phyloP scores from a whole-genome alignment of 1,140 invertebrate genomes.

The Temnothorax nylanderi region DNA sequence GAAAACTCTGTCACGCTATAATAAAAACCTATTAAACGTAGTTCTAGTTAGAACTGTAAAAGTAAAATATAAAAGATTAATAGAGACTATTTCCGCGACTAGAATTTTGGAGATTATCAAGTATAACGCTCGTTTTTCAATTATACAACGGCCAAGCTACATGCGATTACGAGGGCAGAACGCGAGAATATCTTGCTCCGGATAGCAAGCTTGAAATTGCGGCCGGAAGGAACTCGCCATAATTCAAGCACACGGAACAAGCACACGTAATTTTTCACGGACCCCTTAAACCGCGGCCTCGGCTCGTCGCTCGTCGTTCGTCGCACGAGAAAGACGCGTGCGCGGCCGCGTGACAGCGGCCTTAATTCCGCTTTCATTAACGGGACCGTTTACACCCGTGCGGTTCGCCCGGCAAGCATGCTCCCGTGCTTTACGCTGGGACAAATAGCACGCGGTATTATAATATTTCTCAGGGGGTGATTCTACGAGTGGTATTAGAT shows the following conservation, averaged over 20 bases:
- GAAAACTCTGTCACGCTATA: neutral
- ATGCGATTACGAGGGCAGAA: constrained; percentile 3
- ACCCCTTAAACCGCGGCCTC: constrained; percentile 8
- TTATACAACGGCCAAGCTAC: constrained; percentile 17
- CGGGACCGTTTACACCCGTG: constrained; percentile 39
- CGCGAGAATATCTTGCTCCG: constrained; percentile 17
- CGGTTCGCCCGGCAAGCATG: constrained; percentile 1
- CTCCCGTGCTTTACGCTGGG: constrained; percentile 20
- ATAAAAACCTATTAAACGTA: neutral
- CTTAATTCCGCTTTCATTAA: constrained; percentile 61
- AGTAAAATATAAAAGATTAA: neutral
- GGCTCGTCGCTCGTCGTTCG: neutral
- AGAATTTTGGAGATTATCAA: neutral
- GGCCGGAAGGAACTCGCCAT: constrained; percentile 10
- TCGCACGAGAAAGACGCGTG: constrained; percentile 8
- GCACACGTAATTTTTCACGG: constrained; percentile 44
- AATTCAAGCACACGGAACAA: constrained; percentile 13
- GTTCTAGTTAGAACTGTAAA: neutral
- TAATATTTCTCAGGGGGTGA: constrained; percentile 69
- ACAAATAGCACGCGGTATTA: constrained; percentile 66
- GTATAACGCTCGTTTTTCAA: neutral
- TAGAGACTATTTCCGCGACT: neutral
- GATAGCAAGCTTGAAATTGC: constrained; percentile 41
- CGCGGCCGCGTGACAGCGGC: constrained; percentile 22
- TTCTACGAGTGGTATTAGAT: constrained; percentile 62